Evolutionary conservation across 2,113 vertebrate species (phyloP), one percentile per base, ranked within the genome.

Genomic region (Okapia johnstoni): DNA sequence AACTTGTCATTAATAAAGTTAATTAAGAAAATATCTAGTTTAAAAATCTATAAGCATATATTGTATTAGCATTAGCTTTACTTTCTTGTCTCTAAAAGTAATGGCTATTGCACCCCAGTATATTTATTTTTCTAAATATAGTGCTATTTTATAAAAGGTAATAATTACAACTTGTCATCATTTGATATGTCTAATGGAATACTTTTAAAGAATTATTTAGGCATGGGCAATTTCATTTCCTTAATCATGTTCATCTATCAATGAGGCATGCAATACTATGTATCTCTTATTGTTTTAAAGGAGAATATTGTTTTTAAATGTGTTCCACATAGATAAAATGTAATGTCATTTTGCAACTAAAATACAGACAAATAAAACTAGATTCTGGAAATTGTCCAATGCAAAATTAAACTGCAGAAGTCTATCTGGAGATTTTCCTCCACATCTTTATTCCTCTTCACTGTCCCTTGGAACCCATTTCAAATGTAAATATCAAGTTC

Each of bases 81-180:
- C 73, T 63, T 84, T 88, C 19, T 88, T 94, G n/a, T 88, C 48
- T 83, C 2, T 70, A 23, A n/a, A 76, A 54, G 23, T 55, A 80
- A 89, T 83, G 43, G 7, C 7, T 81, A 96, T 81, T 91, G 48
- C 33, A 21, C 54, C 36, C 14, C 26, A 46, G 2, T 28, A 43
- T 83, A 52, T 83, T 92, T 86, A 52, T 84, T 79, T 93, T 95
- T 88, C 54, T 93, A 88, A 95, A 54, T 85, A 81, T 80, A 95
- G 33, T 88, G 11, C 57, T 73, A 26, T 91, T 94, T 92, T 66
- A 26, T 79, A 58, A 95, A 90, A 91, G n/a, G 16, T 81, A 79
- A 85, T 93, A 60, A 97, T 91, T 88, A 85, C 12, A 88, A 85
- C 33, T 58, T 87, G 40, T 83, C 54, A 81, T 79, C 4, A 90